Percentiles rank a stretch among this genome's conserved stretches.
phyloP scores from a whole-genome alignment of 2,888 invertebrate genomes.

The Agrochola lychnidis region DNA sequence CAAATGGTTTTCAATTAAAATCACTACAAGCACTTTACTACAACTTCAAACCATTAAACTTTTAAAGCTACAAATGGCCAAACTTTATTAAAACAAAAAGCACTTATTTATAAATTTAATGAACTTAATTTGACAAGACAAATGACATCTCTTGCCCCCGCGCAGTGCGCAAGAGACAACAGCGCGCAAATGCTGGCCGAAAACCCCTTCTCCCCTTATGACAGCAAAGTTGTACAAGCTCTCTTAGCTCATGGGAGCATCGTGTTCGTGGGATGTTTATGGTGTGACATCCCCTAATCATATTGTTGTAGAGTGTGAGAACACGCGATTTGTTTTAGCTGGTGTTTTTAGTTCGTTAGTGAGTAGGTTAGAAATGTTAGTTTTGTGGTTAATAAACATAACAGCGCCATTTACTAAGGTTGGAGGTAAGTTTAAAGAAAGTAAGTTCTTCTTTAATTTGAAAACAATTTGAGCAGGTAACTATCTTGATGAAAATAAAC shows the following conservation, averaged over 20 bases:
- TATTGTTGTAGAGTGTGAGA: slow-evolving; percentile 25
- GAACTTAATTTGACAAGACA: slow-evolving; percentile 51
- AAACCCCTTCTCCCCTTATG: slow-evolving; percentile 3
- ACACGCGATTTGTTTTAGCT: slow-evolving; percentile 9
- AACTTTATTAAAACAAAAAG: slow-evolving; percentile 24
- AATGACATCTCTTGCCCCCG: slow-evolving; percentile 27
- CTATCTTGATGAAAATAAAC: neutral
- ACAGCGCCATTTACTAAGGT: neutral
- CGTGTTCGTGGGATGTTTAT: slow-evolving; percentile 38
- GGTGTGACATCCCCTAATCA: slow-evolving; percentile 31
- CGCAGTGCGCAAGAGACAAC: slow-evolving; percentile 13
- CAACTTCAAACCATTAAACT: slow-evolving; percentile 19
- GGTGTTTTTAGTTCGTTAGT: neutral
- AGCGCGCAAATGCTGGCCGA: slow-evolving; percentile 13
- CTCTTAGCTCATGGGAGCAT: slow-evolving; percentile 5
- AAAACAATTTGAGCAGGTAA: neutral
- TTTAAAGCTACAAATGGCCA: slow-evolving; percentile 38
- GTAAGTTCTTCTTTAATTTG: neutral
- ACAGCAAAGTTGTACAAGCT: neutral
- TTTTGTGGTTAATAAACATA: neutral
- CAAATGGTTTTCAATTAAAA: slow-evolving; percentile 6
- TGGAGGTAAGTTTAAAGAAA: no score
- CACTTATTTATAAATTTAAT: slow-evolving; percentile 42
- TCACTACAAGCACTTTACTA: slow-evolving; percentile 12
- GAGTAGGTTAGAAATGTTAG: neutral